These are phyloP conservation scores for Harpagus bidentatus DNA, from an alignment of 2,113 vertebrate species.

Conservation along the genomic window DNA sequence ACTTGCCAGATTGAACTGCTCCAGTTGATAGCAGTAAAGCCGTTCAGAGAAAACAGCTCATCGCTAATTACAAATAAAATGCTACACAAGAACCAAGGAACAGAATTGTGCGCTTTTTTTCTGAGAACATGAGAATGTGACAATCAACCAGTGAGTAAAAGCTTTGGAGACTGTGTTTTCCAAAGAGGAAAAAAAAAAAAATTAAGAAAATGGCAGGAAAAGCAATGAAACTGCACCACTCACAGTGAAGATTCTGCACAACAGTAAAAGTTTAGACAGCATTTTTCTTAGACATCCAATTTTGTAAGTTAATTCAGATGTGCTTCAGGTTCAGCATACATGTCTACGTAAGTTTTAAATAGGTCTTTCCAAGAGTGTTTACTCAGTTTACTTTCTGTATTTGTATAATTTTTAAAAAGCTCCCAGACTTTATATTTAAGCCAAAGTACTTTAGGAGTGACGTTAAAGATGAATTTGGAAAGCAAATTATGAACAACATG, in stretches of 20 bases:
- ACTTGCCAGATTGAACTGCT: not conserved
- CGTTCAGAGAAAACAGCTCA: not conserved
- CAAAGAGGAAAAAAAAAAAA: not conserved
- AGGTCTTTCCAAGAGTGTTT: not conserved
- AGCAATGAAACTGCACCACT: constrained; percentile 26
- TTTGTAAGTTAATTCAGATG: not conserved
- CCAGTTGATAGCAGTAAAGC: not conserved
- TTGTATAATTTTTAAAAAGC: not conserved
- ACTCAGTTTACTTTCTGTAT: not conserved
- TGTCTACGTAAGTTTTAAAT: not conserved
- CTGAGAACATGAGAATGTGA: constrained; percentile 30
- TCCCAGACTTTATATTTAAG: constrained; percentile 19
- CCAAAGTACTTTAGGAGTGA: constrained; percentile 13
- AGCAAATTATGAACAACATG: constrained; percentile 42
- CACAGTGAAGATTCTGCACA: constrained; percentile 35
- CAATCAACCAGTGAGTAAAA: not conserved
- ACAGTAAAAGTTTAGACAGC: constrained; percentile 22
- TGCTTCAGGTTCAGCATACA: not conserved
- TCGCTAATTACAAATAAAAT: not conserved
- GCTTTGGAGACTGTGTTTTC: not conserved
- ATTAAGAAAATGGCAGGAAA: not conserved
- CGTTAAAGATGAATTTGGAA: constrained; percentile 21
- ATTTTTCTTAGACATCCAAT: constrained; percentile 19
- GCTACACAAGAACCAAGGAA: not conserved
- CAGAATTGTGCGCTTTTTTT: constrained; percentile 39